A percentile compares a stretch with the other conserved stretches of the same genome.
Evolutionary conservation across 2,797 vertebrate species (phyloP).

Genomic region (Mormyrus proboscirostris): DNA sequence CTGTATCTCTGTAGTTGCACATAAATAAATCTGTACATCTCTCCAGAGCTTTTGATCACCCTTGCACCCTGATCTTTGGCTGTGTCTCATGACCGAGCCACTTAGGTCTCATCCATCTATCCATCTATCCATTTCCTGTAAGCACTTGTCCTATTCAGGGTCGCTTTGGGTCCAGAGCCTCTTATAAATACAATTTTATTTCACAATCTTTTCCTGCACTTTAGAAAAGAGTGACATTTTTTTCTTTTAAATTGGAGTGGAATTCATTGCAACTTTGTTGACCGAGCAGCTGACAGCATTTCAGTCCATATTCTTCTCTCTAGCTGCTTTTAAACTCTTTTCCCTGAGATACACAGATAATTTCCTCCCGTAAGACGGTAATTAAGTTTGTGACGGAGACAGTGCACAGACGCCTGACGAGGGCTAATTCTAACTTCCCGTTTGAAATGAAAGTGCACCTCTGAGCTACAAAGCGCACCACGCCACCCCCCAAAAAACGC

Average conservation of each 20-base stretch:
- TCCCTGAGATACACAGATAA: conserved; percentile 50
- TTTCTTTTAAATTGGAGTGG: not conserved
- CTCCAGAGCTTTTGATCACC: not conserved
- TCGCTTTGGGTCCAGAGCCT: not conserved
- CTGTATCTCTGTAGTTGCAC: not conserved
- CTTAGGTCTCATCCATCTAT: not conserved
- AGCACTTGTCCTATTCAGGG: not conserved
- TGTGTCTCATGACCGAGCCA: not conserved
- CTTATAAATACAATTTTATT: not conserved
- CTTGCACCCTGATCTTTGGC: not conserved
- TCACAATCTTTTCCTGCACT: not conserved
- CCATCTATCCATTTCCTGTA: not conserved
- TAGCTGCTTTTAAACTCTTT: conserved; percentile 41
- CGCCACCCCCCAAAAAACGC: conserved; percentile 29
- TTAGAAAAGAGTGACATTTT: not conserved
- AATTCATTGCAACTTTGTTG: not conserved
- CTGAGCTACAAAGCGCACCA: conserved; percentile 14
- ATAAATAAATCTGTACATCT: not conserved
- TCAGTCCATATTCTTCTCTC: not conserved
- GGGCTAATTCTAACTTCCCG: conserved; percentile 55
- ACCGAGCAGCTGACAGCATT: not conserved
- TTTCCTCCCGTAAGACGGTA: conserved; percentile 56
- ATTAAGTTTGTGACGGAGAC: conserved; percentile 60
- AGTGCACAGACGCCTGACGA: conserved; percentile 59
- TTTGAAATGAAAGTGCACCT: conserved; percentile 51